Percentiles rank a stretch among this genome's conserved stretches.
Conservation (phyloP, 1,140 invertebrate genomes). For the Drosophila obscura region DNA sequence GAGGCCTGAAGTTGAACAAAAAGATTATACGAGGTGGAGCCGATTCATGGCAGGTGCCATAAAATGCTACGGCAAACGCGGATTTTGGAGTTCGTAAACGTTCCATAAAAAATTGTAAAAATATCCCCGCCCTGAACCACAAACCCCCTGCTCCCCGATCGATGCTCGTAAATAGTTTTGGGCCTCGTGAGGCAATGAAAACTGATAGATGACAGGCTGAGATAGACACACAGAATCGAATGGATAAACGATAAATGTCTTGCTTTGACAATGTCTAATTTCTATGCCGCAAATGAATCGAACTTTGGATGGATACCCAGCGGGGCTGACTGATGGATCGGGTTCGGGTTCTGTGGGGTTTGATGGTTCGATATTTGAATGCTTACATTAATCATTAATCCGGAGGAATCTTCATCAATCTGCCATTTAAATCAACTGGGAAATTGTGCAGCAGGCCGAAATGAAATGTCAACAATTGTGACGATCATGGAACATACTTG, state of each 20-base stretch:
- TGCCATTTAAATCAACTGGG: constrained; percentile 12
- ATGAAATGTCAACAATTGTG: constrained; percentile 19
- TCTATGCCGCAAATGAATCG: too few relatives aligned
- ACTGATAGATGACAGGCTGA: constrained; percentile 25
- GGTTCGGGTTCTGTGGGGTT: not conserved
- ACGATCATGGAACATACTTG: not conserved
- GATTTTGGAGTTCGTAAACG: constrained; percentile 14
- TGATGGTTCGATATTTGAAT: not conserved
- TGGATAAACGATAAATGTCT: constrained; percentile 1
- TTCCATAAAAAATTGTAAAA: constrained; percentile 19
- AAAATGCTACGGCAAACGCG: constrained; percentile 27
- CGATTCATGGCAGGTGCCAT: constrained; percentile 41
- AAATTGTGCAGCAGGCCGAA: not conserved
- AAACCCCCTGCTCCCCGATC: not conserved
- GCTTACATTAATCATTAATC: constrained; percentile 26
- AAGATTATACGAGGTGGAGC: constrained; percentile 40
- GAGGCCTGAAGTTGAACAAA: not conserved
- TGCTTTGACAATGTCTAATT: not conserved
- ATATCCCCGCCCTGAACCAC: too few relatives aligned
- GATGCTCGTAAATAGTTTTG: constrained; percentile 40
- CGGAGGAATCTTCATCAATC: constrained; percentile 11
- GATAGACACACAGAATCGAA: constrained; percentile 1
- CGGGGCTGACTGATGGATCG: not conserved
- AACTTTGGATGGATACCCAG: too few relatives aligned
- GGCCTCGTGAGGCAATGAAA: constrained; percentile 4